A percentile compares a stretch with the other conserved stretches of the same genome.
These are phyloP conservation scores for Pteronura brasiliensis DNA, from an alignment of 2,113 vertebrate species.

Conservation along the genomic window DNA sequence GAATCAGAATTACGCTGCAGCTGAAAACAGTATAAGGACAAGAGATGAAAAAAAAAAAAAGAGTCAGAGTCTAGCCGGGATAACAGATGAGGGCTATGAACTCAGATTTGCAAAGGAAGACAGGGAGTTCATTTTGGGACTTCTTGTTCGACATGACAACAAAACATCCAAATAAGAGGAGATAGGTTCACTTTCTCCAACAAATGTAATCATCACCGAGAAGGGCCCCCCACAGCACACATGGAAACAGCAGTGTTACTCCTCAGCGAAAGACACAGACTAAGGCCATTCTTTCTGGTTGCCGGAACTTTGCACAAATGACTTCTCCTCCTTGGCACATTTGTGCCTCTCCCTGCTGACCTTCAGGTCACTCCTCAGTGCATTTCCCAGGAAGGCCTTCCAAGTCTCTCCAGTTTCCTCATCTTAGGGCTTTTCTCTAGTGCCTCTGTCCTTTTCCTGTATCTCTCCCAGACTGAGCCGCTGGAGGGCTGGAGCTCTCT, in stretches of 20 bases:
- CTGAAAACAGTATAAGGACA: not conserved
- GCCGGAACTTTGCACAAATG: not conserved
- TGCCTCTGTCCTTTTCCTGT: not conserved
- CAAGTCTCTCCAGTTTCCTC: not conserved
- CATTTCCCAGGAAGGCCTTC: not conserved
- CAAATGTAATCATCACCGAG: not conserved
- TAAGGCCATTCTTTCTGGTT: not conserved
- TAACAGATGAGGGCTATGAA: not conserved
- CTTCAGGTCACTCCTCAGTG: not conserved
- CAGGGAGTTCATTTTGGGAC: not conserved
- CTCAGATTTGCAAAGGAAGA: not conserved
- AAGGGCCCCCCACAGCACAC: not conserved
- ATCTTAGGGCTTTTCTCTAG: not conserved
- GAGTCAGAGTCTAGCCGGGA: not conserved
- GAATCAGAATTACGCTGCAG: not conserved
- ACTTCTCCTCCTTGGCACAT: not conserved
- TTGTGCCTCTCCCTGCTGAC: not conserved
- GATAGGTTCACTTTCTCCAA: not conserved
- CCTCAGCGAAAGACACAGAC: not conserved
- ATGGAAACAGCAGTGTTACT: not conserved
- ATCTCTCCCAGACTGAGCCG: not conserved
- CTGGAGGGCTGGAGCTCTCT: not conserved
- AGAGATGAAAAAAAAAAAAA: not conserved
- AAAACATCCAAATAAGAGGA: not conserved
- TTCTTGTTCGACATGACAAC: not conserved